Base-by-base conservation (phyloP, 35 echinoderm and acorn worm species). In the Nesometra sesokonis region DNA sequence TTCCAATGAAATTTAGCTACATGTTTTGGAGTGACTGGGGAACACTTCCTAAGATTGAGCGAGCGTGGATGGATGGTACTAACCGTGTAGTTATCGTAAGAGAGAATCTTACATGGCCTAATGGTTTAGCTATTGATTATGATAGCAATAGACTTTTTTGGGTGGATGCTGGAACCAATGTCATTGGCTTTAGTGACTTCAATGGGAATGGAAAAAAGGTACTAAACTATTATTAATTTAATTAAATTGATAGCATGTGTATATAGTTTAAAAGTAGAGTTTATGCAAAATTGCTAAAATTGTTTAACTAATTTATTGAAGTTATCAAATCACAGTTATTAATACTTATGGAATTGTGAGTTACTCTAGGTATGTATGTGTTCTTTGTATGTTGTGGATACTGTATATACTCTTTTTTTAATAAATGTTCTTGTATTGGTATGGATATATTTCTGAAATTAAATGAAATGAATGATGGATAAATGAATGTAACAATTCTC, bases 21-120 rank as follows among this genome's bases (percentile, higher is more conserved):
- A 97, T 97, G 89, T 97, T 89, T 32, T 97, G 95, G 95, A 97
- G 92, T 9, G 95, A 97, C 87, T 97, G 95, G 95, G 95, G 95
- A 19, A 4, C 78, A 13, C 35, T 83, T 35, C 92, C 95, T 32
- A 93, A 94, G 82, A 97, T 97, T 47, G 95, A 97, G 34, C 57
- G 86, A n/a, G 89, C 95, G 0, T 85, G 92, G 17, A 97, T 97
- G 95, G 95, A 97, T 40, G 95, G 95, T 17, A 37, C 82, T 30
- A 38, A 85, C 30, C 81, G 95, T 0, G 30, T 85, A 0, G 80
- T 82, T 31, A 47, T 97, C 17, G 57, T 94, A 17, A 80, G 47
- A 31, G 52, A 94, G 0, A 85, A 85, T 34, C 89, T 97, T 5
- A 81, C 85, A 29, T 97, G 95, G 95, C 95, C 95, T 4, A 97